Conservation (phyloP, 2,888 invertebrate genomes). For the Troides helena region DNA sequence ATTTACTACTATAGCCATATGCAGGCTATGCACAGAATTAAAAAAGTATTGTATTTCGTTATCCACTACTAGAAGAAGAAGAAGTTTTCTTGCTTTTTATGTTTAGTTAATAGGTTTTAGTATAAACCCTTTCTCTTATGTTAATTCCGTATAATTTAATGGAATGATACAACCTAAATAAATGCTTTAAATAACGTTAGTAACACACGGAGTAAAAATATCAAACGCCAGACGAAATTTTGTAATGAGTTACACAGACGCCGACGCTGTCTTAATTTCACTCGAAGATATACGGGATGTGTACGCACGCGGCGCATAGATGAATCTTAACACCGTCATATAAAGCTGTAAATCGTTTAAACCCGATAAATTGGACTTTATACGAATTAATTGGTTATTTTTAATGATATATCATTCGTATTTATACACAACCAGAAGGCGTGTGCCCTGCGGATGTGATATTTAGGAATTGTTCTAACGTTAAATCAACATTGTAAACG, state of each 20-base stretch:
- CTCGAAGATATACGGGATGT: slow-evolving; percentile 41
- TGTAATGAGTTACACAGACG: slow-evolving; percentile 54
- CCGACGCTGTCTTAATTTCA: slow-evolving; percentile 47
- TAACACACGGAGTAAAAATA: slow-evolving; percentile 39
- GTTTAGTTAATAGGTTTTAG: neutral
- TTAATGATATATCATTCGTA: slow-evolving; percentile 61
- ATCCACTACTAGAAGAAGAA: neutral
- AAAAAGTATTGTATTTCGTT: neutral
- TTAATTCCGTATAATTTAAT: neutral
- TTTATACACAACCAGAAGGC: slow-evolving; percentile 55
- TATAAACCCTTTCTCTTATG: neutral
- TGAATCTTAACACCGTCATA: slow-evolving; percentile 17
- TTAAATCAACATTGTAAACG: slow-evolving; percentile 12
- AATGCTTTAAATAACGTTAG: slow-evolving; percentile 9
- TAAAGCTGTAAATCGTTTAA: slow-evolving; percentile 25
- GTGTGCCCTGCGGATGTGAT: slow-evolving; percentile 34
- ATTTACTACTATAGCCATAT: too few species aligned
- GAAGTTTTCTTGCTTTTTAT: neutral
- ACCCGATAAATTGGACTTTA: slow-evolving; percentile 27
- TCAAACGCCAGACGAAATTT: slow-evolving; percentile 54
- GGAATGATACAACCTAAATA: neutral
- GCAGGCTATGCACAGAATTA: too few species aligned
- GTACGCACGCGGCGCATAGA: neutral
- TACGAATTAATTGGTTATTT: slow-evolving; percentile 44
- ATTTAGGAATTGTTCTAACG: slow-evolving; percentile 30